Conservation (phyloP, 2,113 vertebrate genomes). For the Muntiacus reevesi region DNA sequence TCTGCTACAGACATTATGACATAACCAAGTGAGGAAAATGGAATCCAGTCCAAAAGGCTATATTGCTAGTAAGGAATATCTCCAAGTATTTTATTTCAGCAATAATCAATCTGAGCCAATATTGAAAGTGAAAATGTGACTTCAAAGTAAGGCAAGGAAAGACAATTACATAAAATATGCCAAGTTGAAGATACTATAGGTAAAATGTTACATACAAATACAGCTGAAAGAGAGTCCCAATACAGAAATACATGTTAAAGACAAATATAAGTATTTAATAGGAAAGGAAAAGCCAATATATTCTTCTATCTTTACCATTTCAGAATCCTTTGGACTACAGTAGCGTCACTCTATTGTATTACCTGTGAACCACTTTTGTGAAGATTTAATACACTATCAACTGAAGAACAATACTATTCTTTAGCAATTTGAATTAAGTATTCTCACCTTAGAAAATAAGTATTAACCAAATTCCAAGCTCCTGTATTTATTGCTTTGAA, state of each 20-base stretch:
- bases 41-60: constrained; percentile 47
- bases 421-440: constrained; percentile 49
- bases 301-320: background rate
- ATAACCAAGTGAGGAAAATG: constrained; percentile 40
- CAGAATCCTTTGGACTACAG: constrained; percentile 7
- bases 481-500: background rate
- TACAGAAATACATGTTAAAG: constrained; percentile 23
- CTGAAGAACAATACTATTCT: background rate
- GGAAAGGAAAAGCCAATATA: background rate
- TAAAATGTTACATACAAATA: constrained; percentile 33
- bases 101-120: constrained; percentile 58
- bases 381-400: constrained; percentile 22
- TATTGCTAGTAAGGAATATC: constrained; percentile 56
- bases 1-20: constrained; percentile 16
- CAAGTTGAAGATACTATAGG: constrained; percentile 6
- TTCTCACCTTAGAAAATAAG: constrained; percentile 23
- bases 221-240: background rate
- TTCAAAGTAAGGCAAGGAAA: constrained; percentile 50
- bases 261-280: background rate
- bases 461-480: background rate
- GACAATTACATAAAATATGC: background rate
- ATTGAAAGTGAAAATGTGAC: constrained; percentile 56
- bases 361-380: background rate
- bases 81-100: constrained; percentile 54
- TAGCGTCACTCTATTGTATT: background rate